A percentile compares a stretch with the other conserved stretches of the same genome.
These are phyloP conservation scores for Autographa gamma DNA, from an alignment of 2,888 invertebrate genomes.

Conservation along the genomic window DNA sequence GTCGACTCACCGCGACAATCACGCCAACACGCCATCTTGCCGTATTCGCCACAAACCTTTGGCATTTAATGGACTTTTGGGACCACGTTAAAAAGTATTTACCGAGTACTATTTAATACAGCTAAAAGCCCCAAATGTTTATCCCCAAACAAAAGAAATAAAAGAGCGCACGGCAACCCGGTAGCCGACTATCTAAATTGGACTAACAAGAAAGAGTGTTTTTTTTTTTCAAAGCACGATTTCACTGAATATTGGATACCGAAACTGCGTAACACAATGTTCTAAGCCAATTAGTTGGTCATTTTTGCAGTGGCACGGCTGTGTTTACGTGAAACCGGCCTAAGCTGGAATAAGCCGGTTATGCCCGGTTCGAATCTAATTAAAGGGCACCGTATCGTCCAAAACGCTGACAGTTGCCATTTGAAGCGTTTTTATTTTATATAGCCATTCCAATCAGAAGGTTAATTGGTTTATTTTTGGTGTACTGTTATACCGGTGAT, in stretches of 20 bases:
- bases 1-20: constrained; percentile 72
- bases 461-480: constrained; percentile 79
- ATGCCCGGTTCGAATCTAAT: constrained; percentile 87
- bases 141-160: constrained; percentile 21
- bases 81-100: constrained; percentile 56
- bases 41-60: constrained; percentile 63
- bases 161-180: constrained; percentile 30
- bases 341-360: constrained; percentile 87
- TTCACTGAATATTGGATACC: constrained; percentile 83
- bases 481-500: constrained; percentile 58
- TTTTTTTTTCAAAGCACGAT: constrained; percentile 77
- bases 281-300: constrained; percentile 88
- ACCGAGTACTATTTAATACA: constrained; percentile 52
- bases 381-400: constrained; percentile 84
- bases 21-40: constrained; percentile 71
- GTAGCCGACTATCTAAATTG: constrained; percentile 52
- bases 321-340: constrained; percentile 76
- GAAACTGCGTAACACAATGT: constrained; percentile 82
- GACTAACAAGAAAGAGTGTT: constrained; percentile 60
- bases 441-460: constrained; percentile 73
- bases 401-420: constrained; percentile 85
- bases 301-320: constrained; percentile 85
- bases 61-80: constrained; percentile 64
- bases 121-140: constrained; percentile 42
- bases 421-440: constrained; percentile 76